Evolutionary conservation across 2,797 vertebrate genomes (phyloP), one percentile per base, ranked within the genome.

Genomic region (Graptemys geographica): DNA sequence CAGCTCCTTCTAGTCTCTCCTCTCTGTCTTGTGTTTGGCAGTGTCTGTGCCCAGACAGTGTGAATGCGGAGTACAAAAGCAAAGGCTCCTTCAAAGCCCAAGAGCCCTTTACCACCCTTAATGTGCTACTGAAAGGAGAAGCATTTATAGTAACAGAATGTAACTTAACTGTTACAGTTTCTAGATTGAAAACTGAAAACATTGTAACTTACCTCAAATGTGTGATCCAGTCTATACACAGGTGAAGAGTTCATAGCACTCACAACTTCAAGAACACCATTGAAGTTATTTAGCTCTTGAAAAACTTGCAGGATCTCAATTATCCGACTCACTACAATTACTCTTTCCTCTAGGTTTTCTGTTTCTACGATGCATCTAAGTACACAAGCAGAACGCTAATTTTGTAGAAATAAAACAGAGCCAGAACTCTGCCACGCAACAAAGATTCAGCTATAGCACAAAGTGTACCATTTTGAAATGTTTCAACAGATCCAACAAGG

Each of bases 231-330:
- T 91, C 99, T 98, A 98, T 99, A 99, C 65, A 99, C 99, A 4
- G 99, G 99, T 3, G 99, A 99, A 0, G 99, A 99, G 98, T 99
- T 99, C 99, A 99, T 99, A 91, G 99, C 99, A 78, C 99, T 99
- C 97, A 99, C 99, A 25, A 99, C 99, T 97, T 99, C 99, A 87
- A 99, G 98, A 47, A 99, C 99, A 2, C 99, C 99, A 10, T 99
- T 99, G 55, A 99, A 99, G 97, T 99, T 99, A 97, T 99, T 99
- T 47, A 99, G 98, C 92, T 99, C 99, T 98, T 99, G 99, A 98
- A 99, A 99, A 93, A 99, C 99, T 98, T 99, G 99, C 86, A 99
- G 98, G 97, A 99, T 99, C 98, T 99, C 99, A 57, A 99, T 99
- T 98, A 99, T 99, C 62, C 99, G 98, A 44, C 98, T 99, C 90